Evolutionary conservation across 2,888 invertebrate species (phyloP).

Genomic region (Acronicta aceris): DNA sequence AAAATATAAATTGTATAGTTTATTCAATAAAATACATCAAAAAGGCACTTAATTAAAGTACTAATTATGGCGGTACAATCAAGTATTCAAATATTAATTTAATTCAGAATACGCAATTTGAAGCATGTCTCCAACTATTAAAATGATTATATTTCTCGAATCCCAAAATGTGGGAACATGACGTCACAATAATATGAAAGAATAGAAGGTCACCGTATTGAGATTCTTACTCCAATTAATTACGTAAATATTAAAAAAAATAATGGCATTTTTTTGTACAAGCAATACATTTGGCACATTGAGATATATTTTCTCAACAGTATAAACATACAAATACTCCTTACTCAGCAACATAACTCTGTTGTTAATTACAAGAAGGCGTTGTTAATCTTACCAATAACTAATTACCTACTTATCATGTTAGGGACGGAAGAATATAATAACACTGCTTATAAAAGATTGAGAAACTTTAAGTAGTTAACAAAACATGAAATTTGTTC

Average conservation of each 20-base stretch:
- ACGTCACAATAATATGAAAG: slow-evolving; percentile 34
- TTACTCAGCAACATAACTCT: slow-evolving; percentile 22
- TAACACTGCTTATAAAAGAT: slow-evolving; percentile 29
- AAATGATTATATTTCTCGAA: no score
- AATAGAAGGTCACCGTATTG: slow-evolving; percentile 33
- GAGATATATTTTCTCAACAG: slow-evolving; percentile 65
- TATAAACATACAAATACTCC: slow-evolving; percentile 40
- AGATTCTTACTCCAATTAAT: slow-evolving; percentile 31
- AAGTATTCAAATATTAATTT: slow-evolving; percentile 39
- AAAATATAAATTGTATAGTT: slow-evolving; percentile 57
- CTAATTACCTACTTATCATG: slow-evolving; percentile 44
- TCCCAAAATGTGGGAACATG: slow-evolving; percentile 17
- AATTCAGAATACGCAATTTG: slow-evolving; percentile 1
- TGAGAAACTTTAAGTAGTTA: slow-evolving; percentile 22
- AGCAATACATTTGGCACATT: slow-evolving; percentile 79
- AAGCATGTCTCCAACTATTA: slow-evolving; percentile 11
- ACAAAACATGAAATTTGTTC: slow-evolving; percentile 18
- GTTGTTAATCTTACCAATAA: slow-evolving; percentile 32
- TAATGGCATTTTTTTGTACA: slow-evolving; percentile 81
- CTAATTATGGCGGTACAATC: slow-evolving; percentile 59
- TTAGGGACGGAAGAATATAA: slow-evolving; percentile 58
- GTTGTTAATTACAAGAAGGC: slow-evolving; percentile 22
- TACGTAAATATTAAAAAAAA: slow-evolving; percentile 50
- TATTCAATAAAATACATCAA: slow-evolving; percentile 63
- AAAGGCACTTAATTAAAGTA: slow-evolving; percentile 60